These are phyloP conservation scores for Cerastoderma edule DNA, from an alignment of 2,888 invertebrate species.

Conservation along the genomic window DNA sequence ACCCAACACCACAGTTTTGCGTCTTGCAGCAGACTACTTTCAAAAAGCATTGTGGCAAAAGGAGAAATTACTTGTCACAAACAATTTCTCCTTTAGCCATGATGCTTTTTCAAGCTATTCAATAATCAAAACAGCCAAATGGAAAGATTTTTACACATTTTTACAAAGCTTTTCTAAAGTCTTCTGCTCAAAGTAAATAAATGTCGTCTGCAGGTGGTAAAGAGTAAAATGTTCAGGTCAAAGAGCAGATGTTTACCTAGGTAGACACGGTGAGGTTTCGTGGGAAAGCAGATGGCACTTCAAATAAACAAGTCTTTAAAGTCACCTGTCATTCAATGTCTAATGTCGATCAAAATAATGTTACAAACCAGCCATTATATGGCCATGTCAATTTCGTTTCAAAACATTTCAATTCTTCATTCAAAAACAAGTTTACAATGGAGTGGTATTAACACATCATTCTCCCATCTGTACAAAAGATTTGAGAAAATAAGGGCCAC, in stretches of 20 bases:
- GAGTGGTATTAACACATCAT: not conserved
- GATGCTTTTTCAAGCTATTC: too few relatives aligned
- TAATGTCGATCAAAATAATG: constrained; percentile 22
- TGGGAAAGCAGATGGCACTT: constrained; percentile 15
- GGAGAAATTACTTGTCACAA: too few relatives aligned
- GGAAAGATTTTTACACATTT: too few relatives aligned
- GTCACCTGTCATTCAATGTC: constrained; percentile 25
- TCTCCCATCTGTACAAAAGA: constrained; percentile 6
- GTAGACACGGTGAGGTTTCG: not conserved
- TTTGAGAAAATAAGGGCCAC: constrained; percentile 7
- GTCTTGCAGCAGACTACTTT: too few relatives aligned
- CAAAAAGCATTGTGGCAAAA: too few relatives aligned
- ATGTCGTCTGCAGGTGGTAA: too few relatives aligned
- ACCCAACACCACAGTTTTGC: too few relatives aligned
- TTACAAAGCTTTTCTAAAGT: too few relatives aligned
- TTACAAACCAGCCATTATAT: constrained; percentile 17
- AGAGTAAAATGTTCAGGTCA: too few relatives aligned
- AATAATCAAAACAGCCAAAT: too few relatives aligned
- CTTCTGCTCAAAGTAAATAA: too few relatives aligned
- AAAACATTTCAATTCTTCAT: constrained; percentile 33
- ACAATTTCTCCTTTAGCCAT: not conserved
- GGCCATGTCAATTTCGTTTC: not conserved
- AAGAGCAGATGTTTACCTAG: not conserved
- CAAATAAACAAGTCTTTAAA: not conserved
- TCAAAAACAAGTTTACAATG: constrained; percentile 22